Percentiles rank a stretch among this genome's conserved stretches.
These are phyloP conservation scores for Drosophila fuyamai DNA, from an alignment of 1,140 invertebrate genomes.

Conservation along the genomic window DNA sequence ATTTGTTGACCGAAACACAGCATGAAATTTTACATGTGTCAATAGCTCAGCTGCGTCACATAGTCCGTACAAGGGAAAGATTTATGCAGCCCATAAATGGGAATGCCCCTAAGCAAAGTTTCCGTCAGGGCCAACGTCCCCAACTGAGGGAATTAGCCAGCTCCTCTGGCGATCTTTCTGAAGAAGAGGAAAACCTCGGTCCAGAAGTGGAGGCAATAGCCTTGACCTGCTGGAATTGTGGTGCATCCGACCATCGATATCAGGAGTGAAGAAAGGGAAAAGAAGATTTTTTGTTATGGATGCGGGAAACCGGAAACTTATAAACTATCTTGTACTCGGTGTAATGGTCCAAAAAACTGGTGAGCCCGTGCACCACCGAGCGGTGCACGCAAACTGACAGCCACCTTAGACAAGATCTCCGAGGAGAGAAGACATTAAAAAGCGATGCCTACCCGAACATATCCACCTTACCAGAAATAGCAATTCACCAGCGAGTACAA, in stretches of 20 bases:
- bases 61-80: conserved; percentile 13
- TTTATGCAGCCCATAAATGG: not conserved
- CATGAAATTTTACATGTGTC: conserved; percentile 15
- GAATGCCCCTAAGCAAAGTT: not conserved
- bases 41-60: conserved; percentile 3
- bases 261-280: not conserved
- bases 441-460: too few species aligned
- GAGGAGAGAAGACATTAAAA: too few species aligned
- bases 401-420: too few species aligned
- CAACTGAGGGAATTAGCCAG: not conserved
- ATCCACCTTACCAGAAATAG: too few species aligned
- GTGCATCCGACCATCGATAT: not conserved
- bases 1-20: conserved; percentile 13
- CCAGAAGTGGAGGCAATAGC: not conserved
- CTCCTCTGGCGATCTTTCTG: not conserved
- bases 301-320: too few species aligned
- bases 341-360: too few species aligned
- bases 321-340: too few species aligned
- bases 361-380: too few species aligned
- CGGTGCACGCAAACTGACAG: too few species aligned
- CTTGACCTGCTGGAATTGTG: not conserved
- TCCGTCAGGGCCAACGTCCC: not conserved
- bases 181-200: not conserved
- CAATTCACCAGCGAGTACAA: too few species aligned
- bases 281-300: too few species aligned